These are phyloP conservation scores for Gadopsis bispinosus DNA, from an alignment of 2,797 vertebrate genomes.

Conservation along the genomic window DNA sequence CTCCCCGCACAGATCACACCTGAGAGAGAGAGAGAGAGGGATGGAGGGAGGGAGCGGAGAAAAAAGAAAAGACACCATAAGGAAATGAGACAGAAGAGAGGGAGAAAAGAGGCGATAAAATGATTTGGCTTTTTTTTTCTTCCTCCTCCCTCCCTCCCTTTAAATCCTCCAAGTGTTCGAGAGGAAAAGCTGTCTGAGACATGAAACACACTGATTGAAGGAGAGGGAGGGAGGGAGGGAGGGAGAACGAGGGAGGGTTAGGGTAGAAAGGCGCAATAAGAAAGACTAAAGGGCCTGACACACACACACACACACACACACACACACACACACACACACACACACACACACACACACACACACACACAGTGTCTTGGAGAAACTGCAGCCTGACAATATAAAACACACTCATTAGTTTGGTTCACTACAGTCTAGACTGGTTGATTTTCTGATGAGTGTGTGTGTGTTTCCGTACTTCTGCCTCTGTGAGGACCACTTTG, in stretches of 20 bases:
- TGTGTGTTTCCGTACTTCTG: constrained; percentile 4
- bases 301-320: constrained; percentile 20
- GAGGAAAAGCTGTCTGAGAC: constrained; percentile 50
- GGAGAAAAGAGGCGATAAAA: constrained; percentile 53
- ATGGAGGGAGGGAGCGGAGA: constrained; percentile 13
- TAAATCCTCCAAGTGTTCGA: constrained; percentile 41
- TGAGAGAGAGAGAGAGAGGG: constrained; percentile 27
- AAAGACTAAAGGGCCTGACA: constrained; percentile 16
- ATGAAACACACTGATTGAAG: constrained; percentile 36
- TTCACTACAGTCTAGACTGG: constrained; percentile 46
- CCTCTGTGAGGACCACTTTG: constrained; percentile 7
- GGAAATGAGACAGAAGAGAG: constrained; percentile 53
- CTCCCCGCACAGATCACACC: constrained; percentile 76
- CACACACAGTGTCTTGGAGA: constrained; percentile 9
- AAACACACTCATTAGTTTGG: constrained; percentile 41
- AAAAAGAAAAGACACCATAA: constrained; percentile 17
- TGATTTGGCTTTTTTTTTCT: constrained; percentile 39
- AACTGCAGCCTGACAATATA: constrained; percentile 36
- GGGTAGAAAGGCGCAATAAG: constrained; percentile 11
- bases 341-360: constrained; percentile 21
- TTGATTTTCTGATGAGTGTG: constrained; percentile 13
- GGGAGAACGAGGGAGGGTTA: neutral
- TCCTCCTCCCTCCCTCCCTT: constrained; percentile 4
- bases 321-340: constrained; percentile 11
- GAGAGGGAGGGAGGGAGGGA: constrained; percentile 5